A percentile compares a stretch with the other conserved stretches of the same genome.
phyloP scores from a whole-genome alignment of 2,113 vertebrate genomes.

The Pampusana beccarii region DNA sequence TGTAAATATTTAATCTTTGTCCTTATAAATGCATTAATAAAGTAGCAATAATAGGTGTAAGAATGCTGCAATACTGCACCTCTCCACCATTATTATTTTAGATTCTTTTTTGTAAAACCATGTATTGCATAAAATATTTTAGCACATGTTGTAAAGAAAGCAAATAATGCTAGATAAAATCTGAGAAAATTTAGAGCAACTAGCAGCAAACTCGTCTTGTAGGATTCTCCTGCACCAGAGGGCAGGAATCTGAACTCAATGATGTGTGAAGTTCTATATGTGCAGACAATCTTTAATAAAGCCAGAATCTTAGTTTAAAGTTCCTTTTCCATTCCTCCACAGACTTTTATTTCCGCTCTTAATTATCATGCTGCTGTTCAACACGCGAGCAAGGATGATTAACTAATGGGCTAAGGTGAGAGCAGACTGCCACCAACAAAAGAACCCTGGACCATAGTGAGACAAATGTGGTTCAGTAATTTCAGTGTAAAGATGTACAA shows the following conservation, averaged over 20 bases:
- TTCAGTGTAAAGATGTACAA: neutral
- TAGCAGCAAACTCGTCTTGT: neutral
- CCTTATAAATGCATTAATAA: neutral
- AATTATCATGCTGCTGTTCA: neutral
- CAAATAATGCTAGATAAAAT: neutral
- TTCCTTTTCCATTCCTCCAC: neutral
- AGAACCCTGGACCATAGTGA: neutral
- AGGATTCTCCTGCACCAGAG: neutral
- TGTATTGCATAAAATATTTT: neutral
- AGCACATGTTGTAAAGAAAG: neutral
- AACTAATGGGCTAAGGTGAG: neutral
- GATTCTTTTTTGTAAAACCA: neutral
- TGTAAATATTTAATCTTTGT: slow-evolving; percentile 3
- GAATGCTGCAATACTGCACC: neutral
- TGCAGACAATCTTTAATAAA: neutral
- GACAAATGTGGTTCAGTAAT: neutral
- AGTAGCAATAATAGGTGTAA: neutral
- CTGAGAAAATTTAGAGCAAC: neutral
- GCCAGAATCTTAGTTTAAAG: neutral
- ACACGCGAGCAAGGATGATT: neutral
- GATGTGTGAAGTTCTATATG: neutral
- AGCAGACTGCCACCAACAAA: neutral
- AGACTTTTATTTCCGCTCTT: neutral
- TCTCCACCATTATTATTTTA: neutral
- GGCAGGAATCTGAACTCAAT: neutral